Evolutionary conservation across 1,140 invertebrate genomes (phyloP), one percentile per base, ranked within the genome.

Genomic region (Drosophila aff.): DNA sequence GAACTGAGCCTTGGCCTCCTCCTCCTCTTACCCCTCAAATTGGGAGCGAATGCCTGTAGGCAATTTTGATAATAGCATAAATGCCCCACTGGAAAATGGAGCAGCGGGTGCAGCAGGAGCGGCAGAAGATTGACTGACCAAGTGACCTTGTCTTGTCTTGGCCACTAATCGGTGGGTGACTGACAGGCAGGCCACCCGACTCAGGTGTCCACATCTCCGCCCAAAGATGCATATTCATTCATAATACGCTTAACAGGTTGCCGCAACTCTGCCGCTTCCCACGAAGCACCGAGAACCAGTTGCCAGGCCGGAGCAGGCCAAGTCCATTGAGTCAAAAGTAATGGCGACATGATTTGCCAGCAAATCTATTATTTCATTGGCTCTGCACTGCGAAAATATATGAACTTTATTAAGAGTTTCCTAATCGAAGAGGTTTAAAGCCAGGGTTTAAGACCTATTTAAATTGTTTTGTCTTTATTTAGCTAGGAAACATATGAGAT

Each of bases 51-150:
- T 73, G 69, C 69, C 67, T 73, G 67, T 43, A 44, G 71, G 81
- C 82, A 83, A 83, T 83, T 83, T 83, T 83, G 77, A 81, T 83
- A 83, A 83, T 83, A 85, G 74, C 82, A 83, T 85, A 83, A 83
- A 63, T 77, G 50, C 38, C 40, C 10, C 31, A 43, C 33, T 44
- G 43, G 43, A 44, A 62, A 36, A 31, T 28, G 18, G 28, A 33
- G 28, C 38, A 23, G 33, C 6, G 15, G 43, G 53, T 31, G 52
- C 18, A 10, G 52, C 38, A 15, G 43, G 33, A 15, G 23, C n/a
- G 15, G 31, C 23, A 38, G 26, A 47, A 11, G 66, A 61, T 57
- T 40, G 59, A 50, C 62, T 58, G 80, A 68, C 69, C 76, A 79
- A 63, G 72, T 84, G 81, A 83, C 81, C 81, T 83, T 83, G 81